Percentiles rank a stretch among this genome's conserved stretches.
Conservation (phyloP, 2,113 vertebrate species). For the Macroglossus sobrinus region DNA sequence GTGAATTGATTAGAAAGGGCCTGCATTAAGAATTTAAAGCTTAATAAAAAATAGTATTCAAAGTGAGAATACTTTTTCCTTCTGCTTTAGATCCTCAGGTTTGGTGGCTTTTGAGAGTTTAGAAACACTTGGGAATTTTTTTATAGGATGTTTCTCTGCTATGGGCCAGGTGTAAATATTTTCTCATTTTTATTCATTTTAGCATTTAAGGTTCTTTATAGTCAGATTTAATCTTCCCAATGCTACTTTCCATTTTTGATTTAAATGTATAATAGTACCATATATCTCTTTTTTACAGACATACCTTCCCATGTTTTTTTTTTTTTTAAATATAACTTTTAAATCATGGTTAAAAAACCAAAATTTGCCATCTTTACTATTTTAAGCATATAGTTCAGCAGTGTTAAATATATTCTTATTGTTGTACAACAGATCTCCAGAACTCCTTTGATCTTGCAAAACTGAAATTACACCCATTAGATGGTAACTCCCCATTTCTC, state of each 20-base stretch:
- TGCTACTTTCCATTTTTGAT: not conserved
- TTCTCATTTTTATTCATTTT: slow-evolving; percentile 1
- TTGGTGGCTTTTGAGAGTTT: not conserved
- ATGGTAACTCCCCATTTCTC: not conserved
- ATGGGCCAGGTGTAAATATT: not conserved
- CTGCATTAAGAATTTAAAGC: not conserved
- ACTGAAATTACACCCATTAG: not conserved
- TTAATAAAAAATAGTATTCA: not conserved
- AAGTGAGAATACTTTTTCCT: not conserved
- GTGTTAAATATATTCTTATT: not conserved
- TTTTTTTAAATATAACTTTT: not conserved
- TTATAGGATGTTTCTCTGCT: not conserved
- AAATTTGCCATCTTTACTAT: not conserved
- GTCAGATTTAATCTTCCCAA: not conserved
- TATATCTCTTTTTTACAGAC: not conserved
- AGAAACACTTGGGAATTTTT: not conserved
- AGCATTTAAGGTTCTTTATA: not conserved
- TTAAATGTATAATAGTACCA: not conserved
- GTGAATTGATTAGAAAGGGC: not conserved
- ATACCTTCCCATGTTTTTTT: not conserved
- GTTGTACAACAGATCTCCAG: not conserved
- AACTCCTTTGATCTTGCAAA: not conserved
- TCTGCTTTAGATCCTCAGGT: not conserved
- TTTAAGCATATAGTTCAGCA: not conserved
- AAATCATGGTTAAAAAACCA: not conserved